Base-by-base conservation (phyloP, 2,797 vertebrate species). In the Gallinago stenura region DNA sequence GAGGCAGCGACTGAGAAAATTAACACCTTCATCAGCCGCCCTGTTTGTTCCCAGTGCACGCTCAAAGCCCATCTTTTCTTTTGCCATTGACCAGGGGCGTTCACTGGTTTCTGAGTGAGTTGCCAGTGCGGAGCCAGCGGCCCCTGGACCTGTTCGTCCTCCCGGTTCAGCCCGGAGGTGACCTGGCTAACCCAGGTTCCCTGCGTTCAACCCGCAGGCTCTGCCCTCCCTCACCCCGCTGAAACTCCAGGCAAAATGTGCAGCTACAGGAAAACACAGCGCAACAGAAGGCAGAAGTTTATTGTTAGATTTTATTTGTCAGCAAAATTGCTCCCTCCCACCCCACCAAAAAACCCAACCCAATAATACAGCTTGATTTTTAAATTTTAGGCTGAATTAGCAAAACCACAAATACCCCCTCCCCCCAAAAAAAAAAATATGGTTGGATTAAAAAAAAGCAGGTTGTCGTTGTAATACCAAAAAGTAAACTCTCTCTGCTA, bases 1-100 rank as follows among this genome's bases (percentile, higher is more conserved):
- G 48, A 94, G 21, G 39, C 53, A 56, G 6, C 48, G 64, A 37
- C 64, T 58, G 68, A 70, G 48, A 80, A 89, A 77, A 90, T 60
- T 16, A 77, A 50, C 79, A 77, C 68, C 39, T 73, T 77, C 20
- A 56, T 90, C 48, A 83, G 69, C 56, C 1, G 1, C 45, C 0
- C 0, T 72, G 43, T 65, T 93, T 61, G 46, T 69, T 93, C 33
- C 35, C 82, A 7, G 5, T 31, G 50, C 15, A 7, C 2, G 7
- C 17, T 85, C 56, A 80, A 80, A 93, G n/a, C 65, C 33, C 22
- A 41, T 41, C 41, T 41, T 45, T 72, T 33, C 31, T 54, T 91
- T 76, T 85, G 31, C 71, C 25, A 17, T 85, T 81, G 70, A 53
- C 15, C 26, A 51, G 39, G 46, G 37, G 22, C 26, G 8, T 88